Evolutionary conservation across 1,140 invertebrate genomes (phyloP), one percentile per base, ranked within the genome.

Genomic region (Theocolax elegans): DNA sequence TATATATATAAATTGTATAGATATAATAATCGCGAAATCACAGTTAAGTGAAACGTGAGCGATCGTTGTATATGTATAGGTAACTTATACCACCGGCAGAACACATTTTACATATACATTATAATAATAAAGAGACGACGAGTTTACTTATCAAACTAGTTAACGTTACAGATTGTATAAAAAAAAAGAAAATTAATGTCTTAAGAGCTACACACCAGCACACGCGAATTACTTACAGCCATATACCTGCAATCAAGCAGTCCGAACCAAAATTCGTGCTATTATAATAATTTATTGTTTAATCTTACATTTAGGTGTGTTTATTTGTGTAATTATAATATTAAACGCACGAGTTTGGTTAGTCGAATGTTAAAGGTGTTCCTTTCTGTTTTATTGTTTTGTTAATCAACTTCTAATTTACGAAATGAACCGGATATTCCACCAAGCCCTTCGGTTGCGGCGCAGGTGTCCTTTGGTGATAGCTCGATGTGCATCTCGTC

Each of bases 391-490:
- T n/a, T n/a, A n/a, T n/a, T n/a, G n/a, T n/a, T n/a, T n/a, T n/a
- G n/a, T 88, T 89, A 94, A 84, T 94, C 93, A n/a, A 94, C 89
- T 82, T 93, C 91, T 48, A 94, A 83, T 85, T 93, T 94, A 77
- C 93, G 89, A 80, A 94, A 94, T 54, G 91, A 93, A 29, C 93
- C 93, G 66, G 90, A 89, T 17, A 93, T 87, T 1, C 89, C 89
- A 76, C 89, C 89, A 17, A 92, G 85, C 66, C 91, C 89, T 71
- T 91, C 90, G 53, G 88, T 89, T 72, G 89, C 85, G n/a, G 89
- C 86, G 23, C 88, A 88, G 67, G 87, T 87, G n/a, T 87, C 85
- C 69, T 87, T 88, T 73, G 88, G 83, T 53, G 91, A 88, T 44
- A 92, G 85, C 80, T 93, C 91, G 51, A 93, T 91, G 60, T 86